phyloP scores from a whole-genome alignment of 2,888 invertebrate genomes.

The Lordiphosa fenestrarum region DNA sequence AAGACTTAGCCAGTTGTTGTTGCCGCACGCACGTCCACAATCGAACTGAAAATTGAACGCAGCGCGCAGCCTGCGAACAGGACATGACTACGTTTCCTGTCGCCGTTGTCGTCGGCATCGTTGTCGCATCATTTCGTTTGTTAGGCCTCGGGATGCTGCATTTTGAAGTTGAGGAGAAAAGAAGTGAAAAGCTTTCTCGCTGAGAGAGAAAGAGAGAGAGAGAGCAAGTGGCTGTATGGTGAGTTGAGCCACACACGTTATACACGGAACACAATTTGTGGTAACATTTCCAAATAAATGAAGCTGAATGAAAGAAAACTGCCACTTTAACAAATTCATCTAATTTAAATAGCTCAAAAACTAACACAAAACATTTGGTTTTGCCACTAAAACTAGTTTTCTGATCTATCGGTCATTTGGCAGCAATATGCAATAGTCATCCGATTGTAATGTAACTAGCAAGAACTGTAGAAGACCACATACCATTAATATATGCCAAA shows the following conservation, averaged over 20 bases:
- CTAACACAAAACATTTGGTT: too few species aligned
- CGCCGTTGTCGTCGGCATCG: conserved; percentile 14
- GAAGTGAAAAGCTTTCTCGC: conserved; percentile 28
- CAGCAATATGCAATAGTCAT: too few species aligned
- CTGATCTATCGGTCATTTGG: too few species aligned
- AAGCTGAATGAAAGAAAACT: too few species aligned
- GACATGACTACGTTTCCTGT: conserved; percentile 46
- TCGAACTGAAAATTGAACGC: conserved; percentile 58
- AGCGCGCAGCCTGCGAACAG: conserved; percentile 59
- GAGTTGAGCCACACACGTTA: conserved; percentile 27
- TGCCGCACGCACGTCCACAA: conserved; percentile 72
- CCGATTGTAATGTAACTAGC: too few species aligned
- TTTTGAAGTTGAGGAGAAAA: conserved; percentile 37
- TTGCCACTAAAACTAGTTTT: too few species aligned
- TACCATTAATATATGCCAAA: too few species aligned
- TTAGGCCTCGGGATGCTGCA: conserved; percentile 56
- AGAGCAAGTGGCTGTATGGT: conserved; percentile 34
- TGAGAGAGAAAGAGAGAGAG: conserved; percentile 8
- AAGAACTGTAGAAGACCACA: too few species aligned
- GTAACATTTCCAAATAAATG: too few species aligned
- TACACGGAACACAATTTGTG: conserved; percentile 17
- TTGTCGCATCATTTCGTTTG: conserved; percentile 27
- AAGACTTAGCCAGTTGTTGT: conserved; percentile 46
- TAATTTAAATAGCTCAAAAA: too few species aligned
- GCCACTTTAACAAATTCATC: too few species aligned